Base-by-base conservation (phyloP, 2,888 invertebrate species). In the Scaptomyza flava region DNA sequence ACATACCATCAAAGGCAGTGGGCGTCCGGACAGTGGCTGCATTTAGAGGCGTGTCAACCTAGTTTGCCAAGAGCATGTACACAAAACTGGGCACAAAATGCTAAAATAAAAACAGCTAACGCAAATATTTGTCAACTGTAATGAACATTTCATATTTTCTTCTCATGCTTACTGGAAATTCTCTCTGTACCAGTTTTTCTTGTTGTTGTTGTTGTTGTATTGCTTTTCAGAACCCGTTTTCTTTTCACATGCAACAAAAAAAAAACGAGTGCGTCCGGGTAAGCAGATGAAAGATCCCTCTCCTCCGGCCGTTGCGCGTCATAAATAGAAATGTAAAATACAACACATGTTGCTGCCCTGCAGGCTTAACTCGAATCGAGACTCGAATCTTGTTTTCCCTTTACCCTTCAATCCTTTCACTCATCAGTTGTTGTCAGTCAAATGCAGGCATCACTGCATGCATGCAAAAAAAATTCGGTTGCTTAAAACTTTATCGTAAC, bases 61-160 rank as follows among this genome's bases (percentile, higher is more conserved):
- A 78, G 77, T 80, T 80, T 80, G 73, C 70, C 54, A 53, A 48
- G 43, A 65, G 58, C 64, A 50, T 53, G 60, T 20, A 64, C 58
- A 76, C 64, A 68, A 68, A 75, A 63, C 81, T 69, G 81, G 79
- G 69, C 77, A 71, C 71, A 69, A 77, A 79, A 72, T 77, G 77
- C 75, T 76, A 64, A 65, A 69, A 17, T 17, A 17, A 62, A 73
- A 46, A 71, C 71, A 80, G 81, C 72, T 67, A 74, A 64, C 57
- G 84, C 72, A 85, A 85, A 85, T 85, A 88, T 85, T 85, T 85
- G 89, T 83, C 86, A 85, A 86, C 88, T 86, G 84, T 85, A 85
- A 85, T 85, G 84, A 85, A 85, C 84, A 84, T 83, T 87, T 85
- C 88, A 87, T 86, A 85, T 83, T 87, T 82, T 66, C 68, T 64